These are phyloP conservation scores for Muntiacus reevesi DNA, from an alignment of 2,113 vertebrate genomes.

Conservation along the genomic window DNA sequence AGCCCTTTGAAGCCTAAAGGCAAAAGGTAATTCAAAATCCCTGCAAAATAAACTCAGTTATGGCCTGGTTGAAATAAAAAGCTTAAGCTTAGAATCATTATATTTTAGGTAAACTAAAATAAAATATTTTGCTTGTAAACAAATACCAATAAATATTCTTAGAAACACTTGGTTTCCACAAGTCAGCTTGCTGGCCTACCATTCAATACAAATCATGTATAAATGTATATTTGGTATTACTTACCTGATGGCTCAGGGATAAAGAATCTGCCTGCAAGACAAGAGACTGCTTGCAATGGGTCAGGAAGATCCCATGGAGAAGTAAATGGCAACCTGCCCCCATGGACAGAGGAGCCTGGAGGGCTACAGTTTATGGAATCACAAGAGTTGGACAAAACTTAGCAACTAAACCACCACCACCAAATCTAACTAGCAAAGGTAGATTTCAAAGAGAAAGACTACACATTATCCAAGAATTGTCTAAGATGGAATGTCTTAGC, in stretches of 20 bases:
- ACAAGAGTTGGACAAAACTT: neutral
- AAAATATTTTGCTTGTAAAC: neutral
- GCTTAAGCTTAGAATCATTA: neutral
- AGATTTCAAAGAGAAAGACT: neutral
- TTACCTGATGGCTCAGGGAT: neutral
- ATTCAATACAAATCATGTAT: neutral
- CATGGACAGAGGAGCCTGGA: neutral
- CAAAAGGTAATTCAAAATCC: neutral
- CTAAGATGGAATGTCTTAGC: neutral
- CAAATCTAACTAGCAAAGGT: neutral
- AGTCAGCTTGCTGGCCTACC: neutral
- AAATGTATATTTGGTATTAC: neutral
- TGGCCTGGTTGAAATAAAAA: neutral
- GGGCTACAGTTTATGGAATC: neutral
- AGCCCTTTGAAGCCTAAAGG: neutral
- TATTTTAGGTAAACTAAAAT: neutral
- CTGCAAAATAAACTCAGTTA: neutral
- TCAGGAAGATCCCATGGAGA: neutral
- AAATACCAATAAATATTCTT: neutral
- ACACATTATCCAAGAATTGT: neutral
- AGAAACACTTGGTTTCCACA: neutral
- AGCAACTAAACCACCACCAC: neutral
- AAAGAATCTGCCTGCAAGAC: neutral
- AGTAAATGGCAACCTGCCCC: neutral
- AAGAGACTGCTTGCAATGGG: neutral